Percentiles rank a stretch among this genome's conserved stretches.
Conservation (phyloP, 2,888 invertebrate species). For the Leptopilina syphax region DNA sequence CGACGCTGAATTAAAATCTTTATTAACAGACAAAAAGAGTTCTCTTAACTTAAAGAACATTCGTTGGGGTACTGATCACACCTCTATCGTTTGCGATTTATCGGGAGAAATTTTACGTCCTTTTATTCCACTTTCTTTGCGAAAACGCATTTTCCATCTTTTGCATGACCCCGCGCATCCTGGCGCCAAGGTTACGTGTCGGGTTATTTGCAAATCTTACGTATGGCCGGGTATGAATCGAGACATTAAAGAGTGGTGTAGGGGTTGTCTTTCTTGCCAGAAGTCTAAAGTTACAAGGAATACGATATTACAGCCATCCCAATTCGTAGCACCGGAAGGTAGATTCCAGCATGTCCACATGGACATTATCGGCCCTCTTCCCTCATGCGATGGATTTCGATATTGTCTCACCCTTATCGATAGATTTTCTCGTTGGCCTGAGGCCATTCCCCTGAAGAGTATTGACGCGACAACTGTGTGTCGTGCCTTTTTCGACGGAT, state of each 20-base stretch:
- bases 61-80: neutral
- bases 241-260: neutral
- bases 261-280: neutral
- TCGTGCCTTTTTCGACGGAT: neutral
- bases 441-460: neutral
- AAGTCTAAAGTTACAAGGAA: neutral
- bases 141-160: neutral
- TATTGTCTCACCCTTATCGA: neutral
- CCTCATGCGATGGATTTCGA: neutral
- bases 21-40: neutral
- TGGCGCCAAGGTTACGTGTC: neutral
- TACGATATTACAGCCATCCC: neutral
- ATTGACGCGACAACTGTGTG: neutral
- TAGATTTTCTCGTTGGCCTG: neutral
- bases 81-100: neutral
- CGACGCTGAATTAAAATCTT: slow-evolving; percentile 39
- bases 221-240: slow-evolving; percentile 1
- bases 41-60: neutral
- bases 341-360: too few species aligned
- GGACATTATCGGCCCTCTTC: neutral
- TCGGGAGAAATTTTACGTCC: neutral
- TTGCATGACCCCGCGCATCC: neutral
- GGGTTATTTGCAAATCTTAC: neutral
- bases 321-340: neutral
- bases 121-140: neutral